Conservation (phyloP, 2,888 invertebrate genomes). For the Lithodes maja region DNA sequence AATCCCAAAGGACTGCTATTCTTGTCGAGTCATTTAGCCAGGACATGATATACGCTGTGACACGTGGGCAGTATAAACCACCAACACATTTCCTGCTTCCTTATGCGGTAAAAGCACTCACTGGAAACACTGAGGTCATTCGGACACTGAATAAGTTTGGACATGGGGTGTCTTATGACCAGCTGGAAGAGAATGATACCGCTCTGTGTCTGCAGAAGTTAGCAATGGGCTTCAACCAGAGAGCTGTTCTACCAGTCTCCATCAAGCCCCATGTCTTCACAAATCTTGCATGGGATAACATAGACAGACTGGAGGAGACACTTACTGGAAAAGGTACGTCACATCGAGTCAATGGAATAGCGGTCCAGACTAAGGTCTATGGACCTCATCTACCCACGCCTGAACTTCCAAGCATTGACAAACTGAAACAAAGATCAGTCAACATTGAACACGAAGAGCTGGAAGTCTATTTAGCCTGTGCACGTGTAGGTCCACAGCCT, state of each 20-base stretch:
- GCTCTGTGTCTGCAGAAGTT: slow-evolving; percentile 36
- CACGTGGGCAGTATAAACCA: slow-evolving; percentile 13
- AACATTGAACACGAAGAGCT: slow-evolving; percentile 10
- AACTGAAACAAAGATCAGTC: slow-evolving; percentile 28
- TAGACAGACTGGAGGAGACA: slow-evolving; percentile 71
- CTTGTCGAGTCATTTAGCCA: too few relatives aligned
- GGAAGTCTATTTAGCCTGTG: not conserved
- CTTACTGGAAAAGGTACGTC: slow-evolving; percentile 71
- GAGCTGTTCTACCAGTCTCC: too few relatives aligned
- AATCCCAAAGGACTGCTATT: slow-evolving; percentile 15
- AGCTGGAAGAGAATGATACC: slow-evolving; percentile 25
- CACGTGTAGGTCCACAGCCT: not conserved
- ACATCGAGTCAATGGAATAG: slow-evolving; percentile 72
- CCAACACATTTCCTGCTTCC: slow-evolving; percentile 6
- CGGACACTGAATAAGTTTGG: slow-evolving; percentile 27
- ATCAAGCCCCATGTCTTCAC: too few relatives aligned
- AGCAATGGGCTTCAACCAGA: too few relatives aligned
- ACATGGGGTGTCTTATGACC: slow-evolving; percentile 28
- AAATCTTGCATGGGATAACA: slow-evolving; percentile 71
- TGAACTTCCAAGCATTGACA: slow-evolving; percentile 22
- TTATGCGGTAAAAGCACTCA: not conserved
- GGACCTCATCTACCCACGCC: slow-evolving; percentile 49
- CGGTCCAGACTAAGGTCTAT: slow-evolving; percentile 64
- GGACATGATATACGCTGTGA: too few relatives aligned
- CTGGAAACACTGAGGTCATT: slow-evolving; percentile 15